Percentiles rank a stretch among this genome's conserved stretches.
Conservation (phyloP, 2,797 vertebrate genomes). For the Varecia variegata region DNA sequence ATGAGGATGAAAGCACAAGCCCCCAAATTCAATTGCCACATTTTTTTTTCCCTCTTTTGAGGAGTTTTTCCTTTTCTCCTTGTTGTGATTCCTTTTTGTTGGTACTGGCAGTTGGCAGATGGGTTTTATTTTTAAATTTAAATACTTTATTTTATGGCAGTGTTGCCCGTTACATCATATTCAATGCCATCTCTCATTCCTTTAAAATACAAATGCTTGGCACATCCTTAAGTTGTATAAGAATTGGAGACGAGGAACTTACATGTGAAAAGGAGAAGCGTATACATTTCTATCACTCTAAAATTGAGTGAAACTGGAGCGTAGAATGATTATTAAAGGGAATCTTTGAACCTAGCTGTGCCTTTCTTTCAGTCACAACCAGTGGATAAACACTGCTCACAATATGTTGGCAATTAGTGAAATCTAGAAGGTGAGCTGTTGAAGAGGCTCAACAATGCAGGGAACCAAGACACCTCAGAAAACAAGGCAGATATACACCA, state of each 20-base stretch:
- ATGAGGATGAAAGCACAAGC: conserved; percentile 52
- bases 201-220: conserved; percentile 50
- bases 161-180: neutral
- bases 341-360: neutral
- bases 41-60: conserved; percentile 11
- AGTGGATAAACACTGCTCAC: neutral
- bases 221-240: neutral
- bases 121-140: conserved; percentile 57
- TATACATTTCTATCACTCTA: neutral
- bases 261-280: neutral
- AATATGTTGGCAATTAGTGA: neutral
- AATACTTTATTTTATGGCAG: neutral
- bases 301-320: neutral
- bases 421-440: neutral
- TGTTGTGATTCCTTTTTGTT: conserved; percentile 65
- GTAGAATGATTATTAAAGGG: conserved; percentile 1
- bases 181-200: neutral
- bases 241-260: neutral
- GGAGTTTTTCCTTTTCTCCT: conserved; percentile 50
- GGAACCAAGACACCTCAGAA: neutral
- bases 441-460: neutral
- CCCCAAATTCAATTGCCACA: neutral
- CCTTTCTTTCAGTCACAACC: neutral
- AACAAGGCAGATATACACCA: neutral
- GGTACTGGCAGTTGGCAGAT: conserved; percentile 50